Conservation (phyloP, 2,797 vertebrate genomes). For the Pagetopsis macropterus region DNA sequence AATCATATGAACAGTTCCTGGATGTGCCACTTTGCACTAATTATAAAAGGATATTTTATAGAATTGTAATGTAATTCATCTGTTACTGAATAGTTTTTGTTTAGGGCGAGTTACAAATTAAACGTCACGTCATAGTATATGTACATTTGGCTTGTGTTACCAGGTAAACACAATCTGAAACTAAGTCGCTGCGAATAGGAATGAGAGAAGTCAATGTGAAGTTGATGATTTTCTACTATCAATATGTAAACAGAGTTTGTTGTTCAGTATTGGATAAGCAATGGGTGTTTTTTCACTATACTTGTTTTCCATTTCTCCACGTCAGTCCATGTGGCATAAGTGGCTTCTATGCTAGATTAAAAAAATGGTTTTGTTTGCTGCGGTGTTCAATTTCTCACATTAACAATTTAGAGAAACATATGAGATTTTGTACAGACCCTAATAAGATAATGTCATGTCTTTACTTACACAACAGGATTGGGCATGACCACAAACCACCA, state of each 20-base stretch:
- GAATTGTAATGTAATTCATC: neutral
- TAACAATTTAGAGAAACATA: constrained; percentile 7
- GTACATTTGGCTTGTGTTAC: neutral
- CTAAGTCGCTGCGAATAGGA: neutral
- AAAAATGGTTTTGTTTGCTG: neutral
- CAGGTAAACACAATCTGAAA: neutral
- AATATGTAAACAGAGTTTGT: neutral
- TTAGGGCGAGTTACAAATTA: neutral
- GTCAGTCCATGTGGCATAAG: neutral
- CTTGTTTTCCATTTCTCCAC: neutral
- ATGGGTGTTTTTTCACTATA: neutral
- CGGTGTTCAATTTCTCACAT: neutral
- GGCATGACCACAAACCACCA: constrained; percentile 56
- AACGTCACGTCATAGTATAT: neutral
- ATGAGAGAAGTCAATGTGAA: neutral
- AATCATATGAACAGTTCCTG: constrained; percentile 3
- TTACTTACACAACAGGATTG: constrained; percentile 35
- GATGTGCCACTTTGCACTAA: too few relatives aligned
- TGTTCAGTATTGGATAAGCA: neutral
- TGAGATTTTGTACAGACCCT: constrained; percentile 21
- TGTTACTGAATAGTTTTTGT: neutral
- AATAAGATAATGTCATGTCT: constrained; percentile 42
- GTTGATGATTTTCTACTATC: neutral
- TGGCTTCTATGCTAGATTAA: neutral
- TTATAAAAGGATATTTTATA: too few relatives aligned